Conservation (phyloP, 1,140 invertebrate species). For the Plectus sambesii region DNA sequence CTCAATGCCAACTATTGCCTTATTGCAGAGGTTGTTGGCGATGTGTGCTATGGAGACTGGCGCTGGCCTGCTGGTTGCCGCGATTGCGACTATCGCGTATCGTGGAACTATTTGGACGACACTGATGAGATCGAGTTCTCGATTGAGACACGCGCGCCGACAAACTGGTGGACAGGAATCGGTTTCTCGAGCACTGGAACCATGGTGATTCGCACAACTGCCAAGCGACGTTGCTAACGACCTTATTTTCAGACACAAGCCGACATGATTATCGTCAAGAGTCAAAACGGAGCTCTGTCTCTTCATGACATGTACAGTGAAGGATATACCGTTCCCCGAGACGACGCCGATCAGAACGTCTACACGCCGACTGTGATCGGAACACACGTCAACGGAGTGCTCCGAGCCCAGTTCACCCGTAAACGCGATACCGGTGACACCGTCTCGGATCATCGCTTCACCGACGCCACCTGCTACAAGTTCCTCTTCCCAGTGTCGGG, state of each 20-base stretch:
- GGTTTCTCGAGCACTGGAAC: slow-evolving; percentile 66
- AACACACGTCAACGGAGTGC: slow-evolving; percentile 37
- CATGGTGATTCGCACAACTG: slow-evolving; percentile 15
- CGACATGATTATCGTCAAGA: slow-evolving; percentile 38
- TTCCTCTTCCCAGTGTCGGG: slow-evolving; percentile 46
- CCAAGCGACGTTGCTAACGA: too few relatives aligned
- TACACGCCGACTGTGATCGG: slow-evolving; percentile 17
- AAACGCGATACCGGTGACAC: slow-evolving; percentile 42
- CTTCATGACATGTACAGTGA: slow-evolving; percentile 34
- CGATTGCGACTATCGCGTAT: slow-evolving; percentile 38
- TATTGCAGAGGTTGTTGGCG: slow-evolving; percentile 22
- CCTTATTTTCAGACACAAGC: slow-evolving; percentile 20
- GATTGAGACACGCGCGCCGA: slow-evolving; percentile 64
- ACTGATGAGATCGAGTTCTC: slow-evolving; percentile 71
- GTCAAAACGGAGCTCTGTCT: slow-evolving; percentile 17
- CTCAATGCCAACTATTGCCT: too few relatives aligned
- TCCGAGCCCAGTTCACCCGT: slow-evolving; percentile 45
- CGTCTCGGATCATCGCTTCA: slow-evolving; percentile 35
- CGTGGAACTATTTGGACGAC: slow-evolving; percentile 66
- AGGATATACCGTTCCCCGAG: slow-evolving; percentile 13
- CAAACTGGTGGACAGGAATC: slow-evolving; percentile 78
- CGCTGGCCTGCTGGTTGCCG: slow-evolving; percentile 30
- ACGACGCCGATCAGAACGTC: slow-evolving; percentile 27
- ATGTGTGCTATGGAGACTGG: slow-evolving; percentile 38
- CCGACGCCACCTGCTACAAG: slow-evolving; percentile 35